Percentiles rank a stretch among this genome's conserved stretches.
phyloP scores from a whole-genome alignment of 2,888 invertebrate genomes.

The Orthonevra nobilis region DNA sequence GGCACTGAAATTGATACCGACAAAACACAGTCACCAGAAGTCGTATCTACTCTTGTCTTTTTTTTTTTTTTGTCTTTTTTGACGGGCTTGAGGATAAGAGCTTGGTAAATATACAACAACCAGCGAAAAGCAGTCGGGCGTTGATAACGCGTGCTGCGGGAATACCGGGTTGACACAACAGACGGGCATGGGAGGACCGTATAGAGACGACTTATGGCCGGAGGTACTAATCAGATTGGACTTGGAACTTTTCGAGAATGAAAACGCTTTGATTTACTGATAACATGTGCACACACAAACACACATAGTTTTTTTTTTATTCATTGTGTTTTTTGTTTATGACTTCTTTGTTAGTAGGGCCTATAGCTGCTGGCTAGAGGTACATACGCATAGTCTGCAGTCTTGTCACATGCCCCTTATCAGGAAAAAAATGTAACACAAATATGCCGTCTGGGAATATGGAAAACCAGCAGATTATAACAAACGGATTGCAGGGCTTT shows the following conservation, averaged over 20 bases:
- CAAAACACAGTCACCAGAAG: background rate
- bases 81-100: conserved; percentile 26
- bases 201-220: conserved; percentile 35
- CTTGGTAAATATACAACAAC: conserved; percentile 22
- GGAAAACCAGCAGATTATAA: no score
- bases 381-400: conserved; percentile 8
- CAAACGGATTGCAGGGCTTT: no score
- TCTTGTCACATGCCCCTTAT: background rate
- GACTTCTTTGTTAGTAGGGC: background rate
- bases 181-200: background rate
- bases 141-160: conserved; percentile 37
- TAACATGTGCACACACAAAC: no score
- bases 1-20: conserved; percentile 23
- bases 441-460: no score
- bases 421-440: no score
- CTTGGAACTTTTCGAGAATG: conserved; percentile 37
- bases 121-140: background rate
- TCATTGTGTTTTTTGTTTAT: background rate
- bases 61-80: background rate
- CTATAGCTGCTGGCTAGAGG: background rate
- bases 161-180: background rate
- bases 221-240: conserved; percentile 43
- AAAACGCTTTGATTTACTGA: conserved; percentile 17
- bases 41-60: conserved; percentile 10
- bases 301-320: background rate